Evolutionary conservation across 2,888 invertebrate species (phyloP).

Genomic region (Melieria picta): DNA sequence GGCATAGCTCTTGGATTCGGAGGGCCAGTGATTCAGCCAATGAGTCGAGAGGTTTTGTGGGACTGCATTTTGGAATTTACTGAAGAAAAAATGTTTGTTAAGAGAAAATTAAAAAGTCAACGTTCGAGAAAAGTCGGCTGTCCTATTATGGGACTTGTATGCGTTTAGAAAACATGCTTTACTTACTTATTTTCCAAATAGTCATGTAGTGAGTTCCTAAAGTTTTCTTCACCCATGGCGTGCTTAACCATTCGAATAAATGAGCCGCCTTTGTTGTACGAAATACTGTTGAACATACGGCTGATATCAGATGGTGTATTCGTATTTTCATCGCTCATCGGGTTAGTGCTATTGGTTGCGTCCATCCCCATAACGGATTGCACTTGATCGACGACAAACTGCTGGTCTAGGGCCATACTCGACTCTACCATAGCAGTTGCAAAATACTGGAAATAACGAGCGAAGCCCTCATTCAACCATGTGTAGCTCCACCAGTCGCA

Average conservation of each 20-base stretch:
- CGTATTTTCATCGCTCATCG: constrained; percentile 70
- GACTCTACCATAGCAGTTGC: constrained; percentile 68
- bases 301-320: constrained; percentile 71
- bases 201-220: constrained; percentile 68
- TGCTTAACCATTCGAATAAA: constrained; percentile 77
- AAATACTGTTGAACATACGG: constrained; percentile 73
- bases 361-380: constrained; percentile 74
- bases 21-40: constrained; percentile 62
- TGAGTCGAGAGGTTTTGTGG: constrained; percentile 69
- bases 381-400: constrained; percentile 77
- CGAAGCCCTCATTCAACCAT: constrained; percentile 76
- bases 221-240: constrained; percentile 69
- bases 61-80: constrained; percentile 57
- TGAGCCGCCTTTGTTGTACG: constrained; percentile 76
- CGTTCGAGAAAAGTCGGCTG: no score
- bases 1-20: constrained; percentile 53
- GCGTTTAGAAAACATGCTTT: background rate
- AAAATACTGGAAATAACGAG: constrained; percentile 78
- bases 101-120: background rate
- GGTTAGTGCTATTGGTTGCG: constrained; percentile 69
- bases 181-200: constrained; percentile 68
- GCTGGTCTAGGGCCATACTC: constrained; percentile 73
- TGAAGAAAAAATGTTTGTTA: constrained; percentile 34
- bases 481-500: constrained; percentile 69
- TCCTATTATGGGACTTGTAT: no score